Percentiles rank a stretch among this genome's conserved stretches.
Evolutionary conservation across 1,140 invertebrate species (phyloP).

Genomic region (Thaumetopoea pityocampa): DNA sequence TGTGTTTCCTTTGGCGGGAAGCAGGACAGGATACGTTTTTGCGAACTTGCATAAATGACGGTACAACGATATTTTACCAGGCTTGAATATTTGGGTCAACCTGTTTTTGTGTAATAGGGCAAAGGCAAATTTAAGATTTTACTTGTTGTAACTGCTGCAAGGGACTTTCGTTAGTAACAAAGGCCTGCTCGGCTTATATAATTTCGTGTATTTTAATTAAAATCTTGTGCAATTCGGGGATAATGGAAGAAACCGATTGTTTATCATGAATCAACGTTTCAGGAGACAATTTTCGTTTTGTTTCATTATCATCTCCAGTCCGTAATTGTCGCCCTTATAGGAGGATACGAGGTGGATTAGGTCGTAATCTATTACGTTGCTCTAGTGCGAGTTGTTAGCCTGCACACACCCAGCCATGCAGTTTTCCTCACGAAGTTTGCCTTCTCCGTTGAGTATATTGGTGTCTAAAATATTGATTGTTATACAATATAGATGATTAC

Average conservation of each 20-base stretch:
- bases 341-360: too few species aligned
- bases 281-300: constrained; percentile 48
- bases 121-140: constrained; percentile 71
- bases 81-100: constrained; percentile 68
- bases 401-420: too few species aligned
- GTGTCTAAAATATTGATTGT: too few species aligned
- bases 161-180: constrained; percentile 57
- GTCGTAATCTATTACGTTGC: too few species aligned
- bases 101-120: constrained; percentile 71
- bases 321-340: too few species aligned
- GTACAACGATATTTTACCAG: constrained; percentile 61
- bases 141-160: constrained; percentile 62
- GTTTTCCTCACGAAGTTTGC: too few species aligned
- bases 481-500: too few species aligned
- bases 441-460: too few species aligned
- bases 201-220: constrained; percentile 69
- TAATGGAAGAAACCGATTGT: constrained; percentile 64
- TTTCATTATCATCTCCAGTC: too few species aligned
- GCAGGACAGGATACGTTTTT: constrained; percentile 62
- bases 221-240: constrained; percentile 58
- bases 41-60: constrained; percentile 68
- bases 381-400: too few species aligned
- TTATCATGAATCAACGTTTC: constrained; percentile 37
- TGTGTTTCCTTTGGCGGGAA: constrained; percentile 39
- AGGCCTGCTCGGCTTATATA: constrained; percentile 60